These are phyloP conservation scores for Silurus aristotelis DNA, from an alignment of 2,797 vertebrate species.

Conservation along the genomic window DNA sequence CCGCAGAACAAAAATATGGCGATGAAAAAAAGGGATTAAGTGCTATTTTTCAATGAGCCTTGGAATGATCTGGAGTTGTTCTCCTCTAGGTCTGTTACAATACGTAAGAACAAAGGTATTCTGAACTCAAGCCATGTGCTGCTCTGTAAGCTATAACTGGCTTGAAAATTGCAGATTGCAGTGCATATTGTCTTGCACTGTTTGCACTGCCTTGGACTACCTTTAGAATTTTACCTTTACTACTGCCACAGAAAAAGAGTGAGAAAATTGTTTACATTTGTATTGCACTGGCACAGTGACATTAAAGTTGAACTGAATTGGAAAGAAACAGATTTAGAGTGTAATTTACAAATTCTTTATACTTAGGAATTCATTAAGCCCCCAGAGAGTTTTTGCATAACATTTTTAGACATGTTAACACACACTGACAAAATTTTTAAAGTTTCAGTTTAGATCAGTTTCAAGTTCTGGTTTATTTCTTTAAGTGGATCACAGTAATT, in stretches of 20 bases:
- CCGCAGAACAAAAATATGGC: slow-evolving; percentile 7
- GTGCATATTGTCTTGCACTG: background rate
- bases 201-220: background rate
- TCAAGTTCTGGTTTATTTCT: background rate
- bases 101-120: slow-evolving; percentile 27
- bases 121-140: background rate
- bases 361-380: background rate
- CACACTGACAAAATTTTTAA: background rate
- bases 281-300: background rate
- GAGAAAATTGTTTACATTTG: background rate
- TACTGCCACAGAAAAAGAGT: background rate
- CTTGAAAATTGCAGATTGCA: background rate
- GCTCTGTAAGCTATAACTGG: slow-evolving; percentile 2
- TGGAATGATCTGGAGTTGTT: background rate
- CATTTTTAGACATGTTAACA: background rate
- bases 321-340: background rate
- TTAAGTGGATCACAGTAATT: background rate
- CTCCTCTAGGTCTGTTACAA: slow-evolving; percentile 18
- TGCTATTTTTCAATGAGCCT: slow-evolving; percentile 24
- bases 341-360: background rate
- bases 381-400: background rate
- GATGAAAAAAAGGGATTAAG: slow-evolving; percentile 1
- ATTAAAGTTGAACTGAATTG: background rate
- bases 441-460: background rate
- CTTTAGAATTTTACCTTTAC: background rate